Evolutionary conservation across 2,888 invertebrate species (phyloP), one percentile per base, ranked within the genome.

Genomic region (Microctonus brassicae): DNA sequence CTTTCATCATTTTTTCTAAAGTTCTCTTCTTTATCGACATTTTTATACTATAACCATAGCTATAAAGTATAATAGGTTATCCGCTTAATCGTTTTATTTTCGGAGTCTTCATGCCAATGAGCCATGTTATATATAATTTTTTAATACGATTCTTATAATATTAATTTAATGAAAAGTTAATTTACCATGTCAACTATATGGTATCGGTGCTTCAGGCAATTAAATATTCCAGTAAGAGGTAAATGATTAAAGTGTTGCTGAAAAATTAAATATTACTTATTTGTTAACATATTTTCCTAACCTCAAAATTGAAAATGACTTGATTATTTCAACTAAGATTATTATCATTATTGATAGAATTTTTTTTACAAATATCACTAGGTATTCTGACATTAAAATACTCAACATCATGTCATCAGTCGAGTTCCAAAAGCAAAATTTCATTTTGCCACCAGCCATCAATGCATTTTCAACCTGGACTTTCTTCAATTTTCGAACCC

Each of bases 141-240:
- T n/a, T 39, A 1, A 1, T 39, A 1, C 4, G 1, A n/a, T 7
- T 47, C 47, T 47, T 1, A 47, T 47, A 10, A 36, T 36, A 9
- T 36, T 47, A 17, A 17, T 47, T 1, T 7, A 47, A 9, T 55
- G 13, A 66, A 52, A 58, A n/a, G 13, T 52, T 26, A 20, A 36
- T 71, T 36, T 66, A 82, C 81, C 79, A 66, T 75, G 58, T 29
- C 77, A 9, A 79, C 76, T 60, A 74, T 60, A 53, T 67, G 82
- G 39, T 81, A 79, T 26, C 58, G 66, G 55, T 72, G 55, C 11
- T 76, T 79, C 57, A 75, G 73, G 26, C 70, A 67, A 5, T 72
- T 79, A 10, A 72, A 69, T 13, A 20, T 78, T 53, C 58, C 65
- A 11, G 63, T 26, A 11, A 75, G 69, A 74, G 73, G 80, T 79